phyloP scores from a whole-genome alignment of 2,888 invertebrate genomes.

The Metalampra italica region DNA sequence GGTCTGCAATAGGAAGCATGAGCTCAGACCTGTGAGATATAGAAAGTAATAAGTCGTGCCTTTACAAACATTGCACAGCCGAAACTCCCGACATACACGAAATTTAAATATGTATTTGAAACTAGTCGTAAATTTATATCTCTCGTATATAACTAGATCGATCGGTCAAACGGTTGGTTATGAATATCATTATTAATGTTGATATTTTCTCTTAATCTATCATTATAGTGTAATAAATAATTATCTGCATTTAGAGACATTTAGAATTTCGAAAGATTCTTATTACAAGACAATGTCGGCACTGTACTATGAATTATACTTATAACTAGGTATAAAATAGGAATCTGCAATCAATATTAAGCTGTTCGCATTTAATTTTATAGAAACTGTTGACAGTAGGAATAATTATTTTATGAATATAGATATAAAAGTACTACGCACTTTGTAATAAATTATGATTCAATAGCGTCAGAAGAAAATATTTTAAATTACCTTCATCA shows the following conservation, averaged over 20 bases:
- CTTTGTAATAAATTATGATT: too few species aligned
- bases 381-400: conserved; percentile 4
- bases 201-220: conserved; percentile 48
- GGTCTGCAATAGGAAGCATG: too few species aligned
- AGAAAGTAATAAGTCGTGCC: background rate
- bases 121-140: conserved; percentile 18
- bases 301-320: conserved; percentile 50
- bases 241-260: conserved; percentile 44
- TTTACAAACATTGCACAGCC: conserved; percentile 39
- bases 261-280: conserved; percentile 42
- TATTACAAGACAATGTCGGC: conserved; percentile 23
- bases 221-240: conserved; percentile 37
- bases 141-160: conserved; percentile 22
- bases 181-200: conserved; percentile 19
- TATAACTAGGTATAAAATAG: conserved; percentile 69
- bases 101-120: conserved; percentile 17
- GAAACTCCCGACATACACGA: conserved; percentile 25
- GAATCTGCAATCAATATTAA: conserved; percentile 69
- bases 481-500: background rate
- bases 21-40: background rate
- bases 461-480: too few species aligned
- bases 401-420: background rate
- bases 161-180: too few species aligned
- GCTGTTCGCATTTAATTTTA: conserved; percentile 16
- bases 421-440: too few species aligned